phyloP scores from a whole-genome alignment of 2,113 vertebrate genomes.

The Ammospiza caudacuta region DNA sequence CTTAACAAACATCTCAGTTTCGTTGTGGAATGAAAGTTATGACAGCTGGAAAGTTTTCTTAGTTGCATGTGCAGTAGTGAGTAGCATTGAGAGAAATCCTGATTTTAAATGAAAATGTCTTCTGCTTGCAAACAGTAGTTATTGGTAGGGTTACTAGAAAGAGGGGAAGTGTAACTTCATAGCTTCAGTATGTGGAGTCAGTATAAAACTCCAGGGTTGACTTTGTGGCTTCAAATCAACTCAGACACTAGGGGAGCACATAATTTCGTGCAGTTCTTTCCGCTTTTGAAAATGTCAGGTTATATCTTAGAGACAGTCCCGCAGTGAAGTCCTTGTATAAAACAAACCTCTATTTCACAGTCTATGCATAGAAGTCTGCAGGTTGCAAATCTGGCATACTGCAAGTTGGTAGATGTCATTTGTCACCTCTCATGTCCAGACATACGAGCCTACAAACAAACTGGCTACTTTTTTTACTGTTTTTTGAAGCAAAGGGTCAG shows the following conservation, averaged over 20 bases:
- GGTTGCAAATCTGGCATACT: background rate
- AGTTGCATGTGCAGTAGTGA: background rate
- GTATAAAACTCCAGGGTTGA: background rate
- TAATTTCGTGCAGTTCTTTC: background rate
- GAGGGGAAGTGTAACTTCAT: background rate
- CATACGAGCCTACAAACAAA: background rate
- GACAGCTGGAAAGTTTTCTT: background rate
- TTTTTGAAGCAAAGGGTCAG: background rate
- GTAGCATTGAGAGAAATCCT: background rate
- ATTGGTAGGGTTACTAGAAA: background rate
- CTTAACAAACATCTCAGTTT: constrained; percentile 9
- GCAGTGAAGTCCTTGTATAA: background rate
- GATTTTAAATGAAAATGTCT: background rate
- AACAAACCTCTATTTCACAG: background rate
- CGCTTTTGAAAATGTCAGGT: background rate
- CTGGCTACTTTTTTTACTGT: background rate
- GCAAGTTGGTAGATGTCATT: background rate
- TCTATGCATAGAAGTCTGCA: background rate
- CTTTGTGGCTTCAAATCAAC: background rate
- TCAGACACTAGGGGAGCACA: background rate
- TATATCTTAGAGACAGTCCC: background rate
- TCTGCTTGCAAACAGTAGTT: background rate
- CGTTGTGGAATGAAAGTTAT: background rate
- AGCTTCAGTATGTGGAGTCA: background rate
- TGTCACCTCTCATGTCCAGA: background rate